Base-by-base conservation (phyloP, 2,113 vertebrate species). In the Hippocampus abdominalis region DNA sequence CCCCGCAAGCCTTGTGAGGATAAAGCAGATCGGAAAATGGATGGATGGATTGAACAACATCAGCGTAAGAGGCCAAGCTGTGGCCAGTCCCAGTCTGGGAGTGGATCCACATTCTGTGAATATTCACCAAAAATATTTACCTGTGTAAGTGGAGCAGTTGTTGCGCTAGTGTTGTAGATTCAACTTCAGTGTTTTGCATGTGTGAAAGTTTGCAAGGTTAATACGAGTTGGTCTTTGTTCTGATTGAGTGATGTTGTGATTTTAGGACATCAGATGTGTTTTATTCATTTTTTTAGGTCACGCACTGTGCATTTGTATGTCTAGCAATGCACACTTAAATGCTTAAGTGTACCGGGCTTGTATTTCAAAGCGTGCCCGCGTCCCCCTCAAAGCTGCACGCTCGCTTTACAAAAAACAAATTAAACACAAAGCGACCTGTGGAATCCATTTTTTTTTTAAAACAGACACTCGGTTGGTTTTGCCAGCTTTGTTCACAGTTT, bases 321-420 rank as follows among this genome's bases (percentile, higher is more conserved):
- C 7, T 32, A 32, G 29, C 29, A 60, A 18, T 54, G 21, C 51
- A 23, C 11, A 54, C n/a, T 21, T 21, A 21, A 49, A 49, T 49
- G 16, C 48, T 11, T 49, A 4, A 49, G 54, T 80, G 70, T 61
- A 16, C 13, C 70, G 68, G 49, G 59, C 8, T 71, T 32, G 67
- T 67, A 54, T 68, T 73, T 81, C 42, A 59, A 68, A 73, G 54
- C 25, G 66, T 32, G 1, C 65, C 3, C 20, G 7, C 70, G 62
- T 68, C 32, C 66, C 53, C 54, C 36, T 70, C 72, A 74, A 80
- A 49, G 25, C 57, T 54, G 42, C 36, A 64, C 21, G 23, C 16
- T 23, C 12, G 29, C 40, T 71, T 72, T 69, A 53, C 44, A 71
- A 49, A 53, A 42, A 72, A 67, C 57, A 49, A 53, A 51, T 66